These are phyloP conservation scores for Parnassius orleans DNA, from an alignment of 2,888 invertebrate species.

Conservation along the genomic window DNA sequence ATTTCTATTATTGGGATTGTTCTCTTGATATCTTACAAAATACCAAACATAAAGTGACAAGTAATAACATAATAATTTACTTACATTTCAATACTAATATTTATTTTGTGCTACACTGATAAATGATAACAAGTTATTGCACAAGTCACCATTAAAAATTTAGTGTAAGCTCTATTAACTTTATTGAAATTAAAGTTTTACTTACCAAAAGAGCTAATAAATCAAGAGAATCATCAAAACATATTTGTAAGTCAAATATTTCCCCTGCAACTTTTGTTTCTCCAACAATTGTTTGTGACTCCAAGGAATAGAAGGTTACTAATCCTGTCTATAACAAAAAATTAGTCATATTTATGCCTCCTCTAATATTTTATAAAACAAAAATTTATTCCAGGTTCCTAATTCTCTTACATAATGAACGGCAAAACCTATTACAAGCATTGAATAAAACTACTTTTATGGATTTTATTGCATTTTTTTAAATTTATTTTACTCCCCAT, in stretches of 20 bases:
- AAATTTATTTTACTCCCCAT: too few species aligned
- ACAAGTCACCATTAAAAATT: too few species aligned
- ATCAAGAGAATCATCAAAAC: constrained; percentile 86
- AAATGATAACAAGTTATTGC: too few species aligned
- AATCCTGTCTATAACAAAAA: constrained; percentile 72
- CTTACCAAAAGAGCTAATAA: constrained; percentile 71
- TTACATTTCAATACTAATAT: too few species aligned
- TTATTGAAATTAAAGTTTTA: constrained; percentile 22
- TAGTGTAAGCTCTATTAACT: background rate
- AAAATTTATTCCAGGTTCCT: too few species aligned
- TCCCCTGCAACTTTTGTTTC: constrained; percentile 83
- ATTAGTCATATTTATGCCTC: background rate
- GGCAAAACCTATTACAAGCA: too few species aligned
- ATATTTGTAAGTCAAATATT: constrained; percentile 83
- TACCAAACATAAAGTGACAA: background rate
- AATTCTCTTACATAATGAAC: background rate
- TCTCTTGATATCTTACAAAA: constrained; percentile 85
- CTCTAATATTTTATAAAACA: too few species aligned
- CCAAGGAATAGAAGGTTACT: constrained; percentile 85
- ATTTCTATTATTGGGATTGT: constrained; percentile 89
- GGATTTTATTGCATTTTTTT: too few species aligned
- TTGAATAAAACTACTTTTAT: too few species aligned
- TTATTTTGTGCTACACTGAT: too few species aligned
- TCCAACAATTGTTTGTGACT: constrained; percentile 84
- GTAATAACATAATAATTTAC: too few species aligned